Evolutionary conservation across 2,888 invertebrate genomes (phyloP).

Genomic region (Thera obeliscata): DNA sequence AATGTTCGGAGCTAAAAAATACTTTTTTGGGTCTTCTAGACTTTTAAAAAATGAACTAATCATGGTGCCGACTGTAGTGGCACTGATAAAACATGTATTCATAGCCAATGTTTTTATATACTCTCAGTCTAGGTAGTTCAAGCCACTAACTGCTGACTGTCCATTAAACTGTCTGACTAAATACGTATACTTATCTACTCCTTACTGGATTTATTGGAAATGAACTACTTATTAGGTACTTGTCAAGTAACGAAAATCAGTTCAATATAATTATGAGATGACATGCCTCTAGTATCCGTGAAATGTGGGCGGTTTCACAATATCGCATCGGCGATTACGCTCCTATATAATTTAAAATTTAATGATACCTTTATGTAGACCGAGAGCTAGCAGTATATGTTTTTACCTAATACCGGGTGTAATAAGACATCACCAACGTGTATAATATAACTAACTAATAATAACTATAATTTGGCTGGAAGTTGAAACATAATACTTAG

Average conservation of each 20-base stretch:
- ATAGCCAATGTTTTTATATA: background rate
- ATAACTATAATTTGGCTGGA: too few species aligned
- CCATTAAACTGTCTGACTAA: background rate
- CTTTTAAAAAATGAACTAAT: conserved; percentile 45
- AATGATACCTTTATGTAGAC: background rate
- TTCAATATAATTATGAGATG: conserved; percentile 1
- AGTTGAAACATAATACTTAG: too few species aligned
- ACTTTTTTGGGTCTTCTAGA: conserved; percentile 60
- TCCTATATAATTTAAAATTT: background rate
- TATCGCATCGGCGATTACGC: background rate
- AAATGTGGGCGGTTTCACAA: conserved; percentile 13
- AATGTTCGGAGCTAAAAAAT: conserved; percentile 67
- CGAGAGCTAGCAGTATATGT: background rate
- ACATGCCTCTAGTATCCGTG: background rate
- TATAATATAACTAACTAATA: too few species aligned
- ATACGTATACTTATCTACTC: background rate
- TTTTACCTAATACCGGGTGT: too few species aligned
- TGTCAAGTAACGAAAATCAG: conserved; percentile 9
- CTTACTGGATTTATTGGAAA: background rate
- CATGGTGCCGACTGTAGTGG: conserved; percentile 15
- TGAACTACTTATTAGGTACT: background rate
- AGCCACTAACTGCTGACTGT: background rate
- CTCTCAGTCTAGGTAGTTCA: background rate
- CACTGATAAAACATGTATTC: background rate
- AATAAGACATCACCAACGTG: too few species aligned